Percentiles rank a stretch among this genome's conserved stretches.
Conservation (phyloP, 2,113 vertebrate genomes). For the Accipiter cooperii region DNA sequence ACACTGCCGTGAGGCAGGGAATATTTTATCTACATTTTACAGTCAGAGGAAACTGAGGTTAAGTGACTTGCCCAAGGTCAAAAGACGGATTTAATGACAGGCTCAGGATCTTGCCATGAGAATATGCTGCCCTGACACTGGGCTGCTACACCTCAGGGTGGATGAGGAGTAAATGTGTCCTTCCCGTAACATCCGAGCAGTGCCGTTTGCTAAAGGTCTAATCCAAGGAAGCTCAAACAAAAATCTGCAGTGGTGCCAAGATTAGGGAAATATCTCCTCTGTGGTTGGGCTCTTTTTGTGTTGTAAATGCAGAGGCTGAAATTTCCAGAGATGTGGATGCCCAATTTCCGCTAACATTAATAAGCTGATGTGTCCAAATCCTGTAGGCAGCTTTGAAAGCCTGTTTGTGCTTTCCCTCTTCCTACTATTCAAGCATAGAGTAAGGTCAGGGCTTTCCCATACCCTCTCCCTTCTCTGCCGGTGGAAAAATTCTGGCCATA, state of each 20-base stretch:
- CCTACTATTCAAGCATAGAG: constrained; percentile 66
- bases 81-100: constrained; percentile 37
- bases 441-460: constrained; percentile 68
- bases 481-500: constrained; percentile 68
- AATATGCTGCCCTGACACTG: constrained; percentile 9
- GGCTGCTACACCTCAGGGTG: constrained; percentile 5
- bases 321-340: constrained; percentile 68
- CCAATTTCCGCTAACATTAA: constrained; percentile 68
- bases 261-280: constrained; percentile 65
- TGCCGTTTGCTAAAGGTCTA: constrained; percentile 49
- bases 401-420: constrained; percentile 67
- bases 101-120: constrained; percentile 26
- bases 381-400: constrained; percentile 68
- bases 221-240: constrained; percentile 60
- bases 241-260: constrained; percentile 55
- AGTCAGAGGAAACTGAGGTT: constrained; percentile 59
- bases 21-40: constrained; percentile 60
- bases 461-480: constrained; percentile 66
- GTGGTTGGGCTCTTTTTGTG: constrained; percentile 56
- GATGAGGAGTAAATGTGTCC: neutral
- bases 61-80: constrained; percentile 62
- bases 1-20: constrained; percentile 49
- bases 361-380: constrained; percentile 69
- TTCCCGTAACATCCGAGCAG: neutral
- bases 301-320: constrained; percentile 65